These are phyloP conservation scores for Myiotriccus ornatus DNA, from an alignment of 2,797 vertebrate genomes.

Conservation along the genomic window DNA sequence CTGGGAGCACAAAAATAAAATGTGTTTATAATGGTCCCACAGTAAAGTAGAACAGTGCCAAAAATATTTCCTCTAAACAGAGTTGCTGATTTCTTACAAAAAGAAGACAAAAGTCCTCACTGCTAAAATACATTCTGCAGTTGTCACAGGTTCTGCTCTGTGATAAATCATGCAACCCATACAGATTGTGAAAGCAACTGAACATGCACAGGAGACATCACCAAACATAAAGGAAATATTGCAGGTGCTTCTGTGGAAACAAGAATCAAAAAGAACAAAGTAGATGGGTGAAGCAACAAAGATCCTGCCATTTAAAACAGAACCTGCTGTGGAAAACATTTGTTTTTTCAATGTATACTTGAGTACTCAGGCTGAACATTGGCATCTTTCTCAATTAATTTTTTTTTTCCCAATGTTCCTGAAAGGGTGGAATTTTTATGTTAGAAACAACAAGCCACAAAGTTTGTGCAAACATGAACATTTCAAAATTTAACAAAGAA, in stretches of 20 bases:
- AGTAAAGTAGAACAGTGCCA: conserved; percentile 16
- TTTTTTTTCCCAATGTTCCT: background rate
- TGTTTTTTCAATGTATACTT: background rate
- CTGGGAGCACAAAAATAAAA: conserved; percentile 20
- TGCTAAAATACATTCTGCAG: background rate
- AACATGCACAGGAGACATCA: background rate
- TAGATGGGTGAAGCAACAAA: background rate
- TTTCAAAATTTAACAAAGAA: background rate
- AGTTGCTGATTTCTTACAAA: background rate
- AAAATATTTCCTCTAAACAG: background rate
- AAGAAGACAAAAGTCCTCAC: background rate
- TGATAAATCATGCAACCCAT: background rate
- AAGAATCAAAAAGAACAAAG: background rate
- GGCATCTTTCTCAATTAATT: background rate
- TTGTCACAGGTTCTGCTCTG: background rate
- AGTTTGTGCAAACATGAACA: background rate
- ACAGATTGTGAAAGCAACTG: background rate
- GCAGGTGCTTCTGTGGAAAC: background rate
- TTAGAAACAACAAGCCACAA: background rate
- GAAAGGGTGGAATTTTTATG: background rate
- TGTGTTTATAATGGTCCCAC: background rate
- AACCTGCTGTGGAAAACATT: background rate
- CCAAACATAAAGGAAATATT: background rate
- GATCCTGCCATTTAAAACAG: background rate
- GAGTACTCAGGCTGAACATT: background rate